Base-by-base conservation (phyloP, 2,888 invertebrate species). In the Nomada fucata region DNA sequence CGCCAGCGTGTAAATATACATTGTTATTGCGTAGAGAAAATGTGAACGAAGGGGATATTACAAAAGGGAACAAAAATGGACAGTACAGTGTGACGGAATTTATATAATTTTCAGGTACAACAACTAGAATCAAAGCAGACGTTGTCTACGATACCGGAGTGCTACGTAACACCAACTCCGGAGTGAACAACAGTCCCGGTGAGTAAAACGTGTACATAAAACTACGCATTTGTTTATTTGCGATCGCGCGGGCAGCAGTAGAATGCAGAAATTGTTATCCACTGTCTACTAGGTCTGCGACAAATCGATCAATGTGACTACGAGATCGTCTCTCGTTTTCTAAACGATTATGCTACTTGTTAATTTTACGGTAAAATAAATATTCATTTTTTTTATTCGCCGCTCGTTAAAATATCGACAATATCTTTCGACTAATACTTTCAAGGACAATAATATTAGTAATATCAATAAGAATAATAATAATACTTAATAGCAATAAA, bases 1-100 rank as follows among this genome's bases (percentile, higher is more conserved):
- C 94, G 95, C 44, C 95, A 96, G 86, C 95, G 96, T 93, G 96
- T 95, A 89, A 88, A 86, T 88, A 83, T 68, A 75, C 26, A 68
- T 74, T 74, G 61, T 50, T 69, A 26, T 23, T 23, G 18, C 18
- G 23, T 11, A 5, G 20, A 15, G 10, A 20, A 3, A 18, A 15
- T 10, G 9, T 23, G 10, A 42, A 23, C 13, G 47, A 10, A 29
- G 9, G 47, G 47, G 5, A 36, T 18, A 57, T 44, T 1, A 52
- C 11, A 60, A 53, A 4, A 61, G 71, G 29, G 50, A 75, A 70
- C 13, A 60, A 53, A 9, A 61, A 74, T 26, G 50, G 78, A 70
- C n/a, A 64, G 42, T 13, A 63, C 57, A 10, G 50, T 82, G 7
- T 29, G 60, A 61, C 64, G 59, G 61, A 60, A 23, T 15, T 71